Conservation (phyloP, 1,140 invertebrate species). For the Artemia franciscana region DNA sequence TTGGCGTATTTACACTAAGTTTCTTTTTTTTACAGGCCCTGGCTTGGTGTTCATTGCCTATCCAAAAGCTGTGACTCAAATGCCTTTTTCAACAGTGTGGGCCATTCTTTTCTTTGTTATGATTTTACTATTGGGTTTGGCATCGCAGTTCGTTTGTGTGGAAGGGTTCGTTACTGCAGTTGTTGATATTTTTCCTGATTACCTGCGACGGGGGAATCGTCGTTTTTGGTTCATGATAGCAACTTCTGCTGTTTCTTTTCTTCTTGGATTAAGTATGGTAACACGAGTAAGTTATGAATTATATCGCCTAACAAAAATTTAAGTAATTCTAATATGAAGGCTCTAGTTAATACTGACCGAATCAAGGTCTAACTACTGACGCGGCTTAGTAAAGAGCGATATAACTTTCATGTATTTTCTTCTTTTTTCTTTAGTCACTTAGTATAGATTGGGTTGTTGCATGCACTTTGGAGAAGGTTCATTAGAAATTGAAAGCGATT, state of each 20-base stretch:
- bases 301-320: not conserved
- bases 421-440: too few species aligned
- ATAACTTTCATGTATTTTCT: too few species aligned
- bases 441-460: too few species aligned
- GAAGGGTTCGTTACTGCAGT: slow-evolving; percentile 89
- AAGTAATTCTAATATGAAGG: not conserved
- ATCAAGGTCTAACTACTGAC: too few species aligned
- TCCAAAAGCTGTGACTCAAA: slow-evolving; percentile 87
- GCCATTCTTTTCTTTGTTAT: slow-evolving; percentile 82
- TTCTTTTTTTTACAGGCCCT: slow-evolving; percentile 40
- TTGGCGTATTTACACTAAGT: too few species aligned
- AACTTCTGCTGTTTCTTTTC: slow-evolving; percentile 71
- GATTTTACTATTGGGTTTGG: slow-evolving; percentile 82
- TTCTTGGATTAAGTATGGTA: slow-evolving; percentile 73
- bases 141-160: slow-evolving; percentile 81
- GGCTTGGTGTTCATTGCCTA: slow-evolving; percentile 87
- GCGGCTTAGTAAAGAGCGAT: too few species aligned
- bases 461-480: too few species aligned
- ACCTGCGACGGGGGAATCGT: slow-evolving; percentile 36
- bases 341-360: too few species aligned
- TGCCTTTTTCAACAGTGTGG: slow-evolving; percentile 81
- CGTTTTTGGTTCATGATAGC: slow-evolving; percentile 80
- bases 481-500: too few species aligned
- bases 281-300: slow-evolving; percentile 37
- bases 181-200: slow-evolving; percentile 78